Percentiles rank a stretch among this genome's conserved stretches.
Evolutionary conservation across 2,888 invertebrate species (phyloP).

Genomic region (Philereme vetulata): DNA sequence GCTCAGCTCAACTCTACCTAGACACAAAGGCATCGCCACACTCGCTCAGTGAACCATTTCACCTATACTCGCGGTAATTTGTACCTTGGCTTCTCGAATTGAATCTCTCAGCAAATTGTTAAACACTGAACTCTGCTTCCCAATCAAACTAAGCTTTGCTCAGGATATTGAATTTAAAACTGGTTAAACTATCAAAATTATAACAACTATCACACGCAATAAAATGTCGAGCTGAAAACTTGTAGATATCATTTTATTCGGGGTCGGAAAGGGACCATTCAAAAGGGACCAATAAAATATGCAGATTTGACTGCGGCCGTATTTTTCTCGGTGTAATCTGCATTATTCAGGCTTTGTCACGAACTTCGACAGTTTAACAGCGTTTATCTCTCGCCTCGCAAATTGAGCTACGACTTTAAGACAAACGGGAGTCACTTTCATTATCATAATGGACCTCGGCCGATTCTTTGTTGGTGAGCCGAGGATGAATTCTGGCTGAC

Average conservation of each 20-base stretch:
- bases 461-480: constrained; percentile 79
- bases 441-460: constrained; percentile 81
- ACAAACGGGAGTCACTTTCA: constrained; percentile 83
- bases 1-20: constrained; percentile 50
- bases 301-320: constrained; percentile 82
- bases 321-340: constrained; percentile 83
- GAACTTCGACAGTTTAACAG: constrained; percentile 84
- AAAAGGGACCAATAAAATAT: constrained; percentile 81
- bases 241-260: constrained; percentile 56
- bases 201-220: constrained; percentile 11
- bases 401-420: constrained; percentile 84
- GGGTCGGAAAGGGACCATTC: constrained; percentile 66
- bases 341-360: constrained; percentile 84
- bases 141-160: neutral
- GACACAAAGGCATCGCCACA: constrained; percentile 51
- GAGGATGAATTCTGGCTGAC: constrained; percentile 66
- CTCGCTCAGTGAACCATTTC: constrained; percentile 42
- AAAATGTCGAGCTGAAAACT: constrained; percentile 40
- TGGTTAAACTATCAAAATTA: neutral
- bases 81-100: constrained; percentile 58
- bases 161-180: neutral
- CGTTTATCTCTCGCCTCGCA: constrained; percentile 84
- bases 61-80: constrained; percentile 55
- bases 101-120: constrained; percentile 51
- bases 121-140: constrained; percentile 51